Evolutionary conservation across 2,888 invertebrate genomes (phyloP).

Genomic region (Acleris emargana): DNA sequence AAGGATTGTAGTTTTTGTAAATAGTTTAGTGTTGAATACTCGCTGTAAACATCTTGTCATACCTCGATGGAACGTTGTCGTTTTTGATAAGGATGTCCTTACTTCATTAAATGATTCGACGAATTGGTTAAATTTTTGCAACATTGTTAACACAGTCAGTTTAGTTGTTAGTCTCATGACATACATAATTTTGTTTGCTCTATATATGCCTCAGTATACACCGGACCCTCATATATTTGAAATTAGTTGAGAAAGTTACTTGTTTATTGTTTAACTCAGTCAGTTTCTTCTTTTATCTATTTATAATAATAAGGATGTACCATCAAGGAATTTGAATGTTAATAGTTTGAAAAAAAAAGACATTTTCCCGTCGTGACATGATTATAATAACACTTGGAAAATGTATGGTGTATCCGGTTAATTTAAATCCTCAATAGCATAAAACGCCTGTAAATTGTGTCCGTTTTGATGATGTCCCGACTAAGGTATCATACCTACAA

Average conservation of each 20-base stretch:
- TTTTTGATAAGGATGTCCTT: slow-evolving; percentile 20
- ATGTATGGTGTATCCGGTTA: too few relatives aligned
- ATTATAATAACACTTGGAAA: too few relatives aligned
- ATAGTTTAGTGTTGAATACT: slow-evolving; percentile 44
- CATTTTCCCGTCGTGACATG: too few relatives aligned
- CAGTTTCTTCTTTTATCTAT: too few relatives aligned
- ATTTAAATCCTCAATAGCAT: too few relatives aligned
- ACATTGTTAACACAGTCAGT: slow-evolving; percentile 46
- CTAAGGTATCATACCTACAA: too few relatives aligned
- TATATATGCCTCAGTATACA: slow-evolving; percentile 44
- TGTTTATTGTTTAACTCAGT: neutral
- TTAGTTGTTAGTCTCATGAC: slow-evolving; percentile 39
- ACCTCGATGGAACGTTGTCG: slow-evolving; percentile 45
- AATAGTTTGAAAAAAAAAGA: too few relatives aligned
- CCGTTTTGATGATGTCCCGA: too few relatives aligned
- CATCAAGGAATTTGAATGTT: too few relatives aligned
- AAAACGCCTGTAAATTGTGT: too few relatives aligned
- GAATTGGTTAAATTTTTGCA: slow-evolving; percentile 51
- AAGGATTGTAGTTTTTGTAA: slow-evolving; percentile 44
- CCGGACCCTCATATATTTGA: neutral
- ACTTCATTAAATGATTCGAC: slow-evolving; percentile 33
- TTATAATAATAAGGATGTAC: too few relatives aligned
- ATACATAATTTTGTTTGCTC: slow-evolving; percentile 47
- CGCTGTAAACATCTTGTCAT: slow-evolving; percentile 44
- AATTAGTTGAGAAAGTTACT: neutral